Base-by-base conservation (phyloP, 2,888 invertebrate species). In the Pecten maximus region DNA sequence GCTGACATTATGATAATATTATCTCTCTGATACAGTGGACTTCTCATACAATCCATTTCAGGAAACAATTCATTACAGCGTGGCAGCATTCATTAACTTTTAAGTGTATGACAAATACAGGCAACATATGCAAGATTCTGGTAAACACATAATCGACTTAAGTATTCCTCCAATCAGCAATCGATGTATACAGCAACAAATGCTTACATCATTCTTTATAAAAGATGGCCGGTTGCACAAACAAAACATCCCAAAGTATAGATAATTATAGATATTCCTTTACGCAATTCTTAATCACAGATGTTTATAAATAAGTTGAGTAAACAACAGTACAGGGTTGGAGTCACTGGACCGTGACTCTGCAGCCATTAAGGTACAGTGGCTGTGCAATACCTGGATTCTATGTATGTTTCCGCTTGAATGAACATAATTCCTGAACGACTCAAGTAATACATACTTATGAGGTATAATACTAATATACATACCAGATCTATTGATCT, bases 321-420 rank as follows among this genome's bases (percentile, higher is more conserved):
- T 35, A 35, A 74, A 74, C 35, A 54, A 54, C 23, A 54, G 28
- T 35, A 35, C 0, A 28, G 35, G 23, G 35, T 35, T 15, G 16
- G 44, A 44, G 35, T 74, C 74, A 74, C 74, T 74, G 35, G 74
- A 74, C 35, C 74, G 16, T 74, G 23, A 10, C 74, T 10, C 10
- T 35, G 35, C 50, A 19, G 50, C 74, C 74, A 35, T 23, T 35
- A 35, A 15, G 74, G 74, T 74, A 28, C 74, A 35, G 74, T 74
- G 74, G 74, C 74, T 74, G 74, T 74, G 74, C 15, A 74, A 74
- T 74, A 74, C 74, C 74, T 74, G 74, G 74, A 74, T 74, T 44
- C 12, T 44, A 44, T 54, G 54, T 35, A 74, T 74, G 0, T 28
- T 74, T 74, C 74, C 74, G 74, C 74, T 35, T 74, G 74, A 74